Percentiles rank a stretch among this genome's conserved stretches.
These are phyloP conservation scores for Dasysyrphus albostriatus DNA, from an alignment of 2,888 invertebrate species.

Conservation along the genomic window DNA sequence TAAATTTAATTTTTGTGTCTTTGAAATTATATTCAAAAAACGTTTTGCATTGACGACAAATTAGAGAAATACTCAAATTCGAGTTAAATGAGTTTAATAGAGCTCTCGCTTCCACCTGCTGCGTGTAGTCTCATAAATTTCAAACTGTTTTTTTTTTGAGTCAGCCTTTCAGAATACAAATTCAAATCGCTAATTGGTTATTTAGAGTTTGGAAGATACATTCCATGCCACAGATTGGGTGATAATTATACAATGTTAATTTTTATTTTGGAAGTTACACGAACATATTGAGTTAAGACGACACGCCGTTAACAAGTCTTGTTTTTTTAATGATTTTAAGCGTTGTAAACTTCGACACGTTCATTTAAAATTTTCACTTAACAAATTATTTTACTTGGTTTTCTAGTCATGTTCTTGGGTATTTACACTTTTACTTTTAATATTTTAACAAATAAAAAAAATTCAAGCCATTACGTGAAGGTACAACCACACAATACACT, in stretches of 20 bases:
- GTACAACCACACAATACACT: neutral
- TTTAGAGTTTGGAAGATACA: neutral
- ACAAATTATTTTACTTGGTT: slow-evolving; percentile 42
- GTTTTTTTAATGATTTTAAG: slow-evolving; percentile 19
- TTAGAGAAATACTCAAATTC: slow-evolving; percentile 71
- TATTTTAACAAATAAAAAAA: slow-evolving; percentile 47
- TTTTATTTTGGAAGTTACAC: slow-evolving; percentile 51
- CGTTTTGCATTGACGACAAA: slow-evolving; percentile 66
- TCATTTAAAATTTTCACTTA: slow-evolving; percentile 66
- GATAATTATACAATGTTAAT: slow-evolving; percentile 65
- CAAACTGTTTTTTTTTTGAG: slow-evolving; percentile 41
- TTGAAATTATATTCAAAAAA: slow-evolving; percentile 65
- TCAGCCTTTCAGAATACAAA: slow-evolving; percentile 57
- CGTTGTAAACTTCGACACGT: slow-evolving; percentile 62
- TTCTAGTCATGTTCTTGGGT: slow-evolving; percentile 67
- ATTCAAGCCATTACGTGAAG: slow-evolving; percentile 4
- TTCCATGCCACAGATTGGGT: slow-evolving; percentile 23
- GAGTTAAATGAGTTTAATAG: slow-evolving; percentile 72
- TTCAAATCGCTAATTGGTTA: slow-evolving; percentile 46
- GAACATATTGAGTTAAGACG: slow-evolving; percentile 5
- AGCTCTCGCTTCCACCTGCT: slow-evolving; percentile 63
- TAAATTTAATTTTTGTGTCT: neutral
- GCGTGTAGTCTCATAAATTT: slow-evolving; percentile 60
- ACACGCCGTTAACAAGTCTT: slow-evolving; percentile 26
- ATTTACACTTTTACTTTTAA: slow-evolving; percentile 76